phyloP scores from a whole-genome alignment of 2,888 invertebrate genomes.

The Biston stratarius region DNA sequence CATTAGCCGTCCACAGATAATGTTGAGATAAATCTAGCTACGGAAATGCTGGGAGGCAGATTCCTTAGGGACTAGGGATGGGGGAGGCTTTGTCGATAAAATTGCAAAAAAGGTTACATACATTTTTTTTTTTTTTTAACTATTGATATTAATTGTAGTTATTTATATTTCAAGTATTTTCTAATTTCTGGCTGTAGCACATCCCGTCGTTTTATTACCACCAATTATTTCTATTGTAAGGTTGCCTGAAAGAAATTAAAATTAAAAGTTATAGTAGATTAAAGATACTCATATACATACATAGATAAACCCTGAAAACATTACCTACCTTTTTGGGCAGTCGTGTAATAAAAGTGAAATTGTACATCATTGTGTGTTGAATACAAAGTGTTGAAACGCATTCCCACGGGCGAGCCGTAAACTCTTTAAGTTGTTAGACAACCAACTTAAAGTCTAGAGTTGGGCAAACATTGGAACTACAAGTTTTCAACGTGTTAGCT shows the following conservation, averaged over 20 bases:
- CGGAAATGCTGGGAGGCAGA: conserved; percentile 25
- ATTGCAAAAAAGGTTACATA: not conserved
- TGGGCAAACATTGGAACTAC: not conserved
- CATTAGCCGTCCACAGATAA: conserved; percentile 43
- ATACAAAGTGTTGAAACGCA: conserved; percentile 15
- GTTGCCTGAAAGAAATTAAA: too few relatives aligned
- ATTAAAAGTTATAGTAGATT: too few relatives aligned
- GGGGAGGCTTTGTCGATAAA: conserved; percentile 9
- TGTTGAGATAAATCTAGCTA: conserved; percentile 42
- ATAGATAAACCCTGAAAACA: too few relatives aligned
- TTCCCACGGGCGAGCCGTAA: conserved; percentile 19
- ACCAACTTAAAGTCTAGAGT: not conserved
- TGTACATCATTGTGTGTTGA: conserved; percentile 2
- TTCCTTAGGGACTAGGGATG: conserved; percentile 29
- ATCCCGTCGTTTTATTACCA: too few relatives aligned
- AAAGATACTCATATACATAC: too few relatives aligned
- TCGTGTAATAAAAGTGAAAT: conserved; percentile 15
- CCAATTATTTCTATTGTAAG: too few relatives aligned
- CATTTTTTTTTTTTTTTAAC: too few relatives aligned
- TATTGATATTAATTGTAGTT: too few relatives aligned
- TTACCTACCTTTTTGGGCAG: too few relatives aligned
- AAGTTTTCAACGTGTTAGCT: not conserved
- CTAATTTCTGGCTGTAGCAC: too few relatives aligned
- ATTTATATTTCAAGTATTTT: too few relatives aligned
- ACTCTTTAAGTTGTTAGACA: conserved; percentile 3